phyloP scores from a whole-genome alignment of 2,113 vertebrate species.

The Paracanthobrama guichenoti region DNA sequence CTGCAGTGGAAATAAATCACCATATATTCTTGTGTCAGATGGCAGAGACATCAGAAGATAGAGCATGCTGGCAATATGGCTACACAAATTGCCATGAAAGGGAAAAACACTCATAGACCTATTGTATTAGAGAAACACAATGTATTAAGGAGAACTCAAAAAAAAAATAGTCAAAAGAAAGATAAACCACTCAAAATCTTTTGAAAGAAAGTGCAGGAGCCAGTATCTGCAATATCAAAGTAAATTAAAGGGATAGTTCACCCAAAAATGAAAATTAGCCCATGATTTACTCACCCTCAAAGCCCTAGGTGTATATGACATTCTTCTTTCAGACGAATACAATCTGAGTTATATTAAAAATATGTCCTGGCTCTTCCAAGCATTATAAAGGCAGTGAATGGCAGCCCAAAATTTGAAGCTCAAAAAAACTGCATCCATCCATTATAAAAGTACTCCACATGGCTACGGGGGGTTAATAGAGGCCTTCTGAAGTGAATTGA shows the following conservation, averaged over 20 bases:
- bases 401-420: no score
- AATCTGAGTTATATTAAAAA: no score
- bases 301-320: no score
- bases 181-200: neutral
- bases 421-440: no score
- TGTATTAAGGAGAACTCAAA: neutral
- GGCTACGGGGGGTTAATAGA: no score
- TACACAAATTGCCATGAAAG: constrained; percentile 2
- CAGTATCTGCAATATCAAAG: neutral
- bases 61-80: neutral
- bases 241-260: neutral
- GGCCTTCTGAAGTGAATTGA: no score
- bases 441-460: no score
- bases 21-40: constrained; percentile 29
- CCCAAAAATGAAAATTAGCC: no score
- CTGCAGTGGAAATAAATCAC: constrained; percentile 70
- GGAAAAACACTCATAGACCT: constrained; percentile 5
- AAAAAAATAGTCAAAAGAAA: neutral
- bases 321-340: no score
- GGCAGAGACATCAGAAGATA: neutral
- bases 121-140: neutral
- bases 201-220: neutral
- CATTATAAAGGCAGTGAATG: no score
- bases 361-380: no score
- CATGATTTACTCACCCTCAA: no score